Conservation (phyloP, 2,113 vertebrate genomes). For the Labrus mixtus region DNA sequence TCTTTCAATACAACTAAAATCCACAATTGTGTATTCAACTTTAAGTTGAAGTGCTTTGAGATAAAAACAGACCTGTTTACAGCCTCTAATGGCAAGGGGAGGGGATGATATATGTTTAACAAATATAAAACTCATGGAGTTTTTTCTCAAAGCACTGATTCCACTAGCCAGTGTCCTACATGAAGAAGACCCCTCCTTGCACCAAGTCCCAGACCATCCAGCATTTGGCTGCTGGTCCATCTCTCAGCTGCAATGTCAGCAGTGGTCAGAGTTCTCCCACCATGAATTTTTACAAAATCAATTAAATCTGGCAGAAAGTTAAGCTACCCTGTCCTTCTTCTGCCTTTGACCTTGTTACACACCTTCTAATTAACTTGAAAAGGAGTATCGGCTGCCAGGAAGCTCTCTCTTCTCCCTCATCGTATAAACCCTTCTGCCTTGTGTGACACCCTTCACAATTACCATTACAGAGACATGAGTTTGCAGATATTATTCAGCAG, state of each 20-base stretch:
- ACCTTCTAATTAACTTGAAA: constrained; percentile 10
- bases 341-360: constrained; percentile 13
- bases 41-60: not conserved
- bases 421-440: not conserved
- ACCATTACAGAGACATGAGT: not conserved
- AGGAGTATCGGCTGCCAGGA: not conserved
- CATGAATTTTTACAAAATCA: not conserved
- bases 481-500: not conserved
- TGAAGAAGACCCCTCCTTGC: too few species aligned
- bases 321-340: not conserved
- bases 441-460: not conserved
- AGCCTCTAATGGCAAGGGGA: too few species aligned
- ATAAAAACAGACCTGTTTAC: too few species aligned
- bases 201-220: too few species aligned
- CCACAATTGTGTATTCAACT: not conserved
- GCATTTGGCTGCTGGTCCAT: too few species aligned
- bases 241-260: too few species aligned
- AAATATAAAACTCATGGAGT: too few species aligned
- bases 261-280: not conserved
- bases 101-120: too few species aligned
- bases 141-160: too few species aligned
- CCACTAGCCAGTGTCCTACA: too few species aligned
- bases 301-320: not conserved
- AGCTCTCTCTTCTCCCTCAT: constrained; percentile 3
- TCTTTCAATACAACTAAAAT: not conserved